phyloP scores from a whole-genome alignment of 2,797 vertebrate species.

The Sarcophilus harrisii region DNA sequence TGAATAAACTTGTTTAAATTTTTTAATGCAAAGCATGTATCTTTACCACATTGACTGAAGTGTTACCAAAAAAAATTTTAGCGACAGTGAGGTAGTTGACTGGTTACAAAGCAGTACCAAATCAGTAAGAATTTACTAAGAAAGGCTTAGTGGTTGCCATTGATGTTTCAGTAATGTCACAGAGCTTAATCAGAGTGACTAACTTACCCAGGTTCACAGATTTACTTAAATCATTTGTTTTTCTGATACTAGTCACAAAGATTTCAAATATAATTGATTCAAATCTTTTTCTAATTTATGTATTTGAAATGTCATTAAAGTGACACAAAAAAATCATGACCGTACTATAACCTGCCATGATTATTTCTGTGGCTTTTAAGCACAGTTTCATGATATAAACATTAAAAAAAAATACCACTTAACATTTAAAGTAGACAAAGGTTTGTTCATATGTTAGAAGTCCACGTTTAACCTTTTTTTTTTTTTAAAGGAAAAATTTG shows the following conservation, averaged over 20 bases:
- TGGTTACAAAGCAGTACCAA: conserved; percentile 67
- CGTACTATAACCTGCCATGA: conserved; percentile 58
- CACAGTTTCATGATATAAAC: conserved; percentile 74
- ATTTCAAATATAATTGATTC: conserved; percentile 56
- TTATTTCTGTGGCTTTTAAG: conserved; percentile 70
- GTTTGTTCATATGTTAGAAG: not conserved
- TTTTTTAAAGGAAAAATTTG: not conserved
- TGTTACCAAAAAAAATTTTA: conserved; percentile 67
- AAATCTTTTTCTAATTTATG: conserved; percentile 53
- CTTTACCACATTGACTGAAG: conserved; percentile 70
- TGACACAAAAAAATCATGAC: conserved; percentile 56
- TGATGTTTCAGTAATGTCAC: conserved; percentile 66
- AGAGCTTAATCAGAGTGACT: conserved; percentile 61
- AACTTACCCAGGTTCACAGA: conserved; percentile 49
- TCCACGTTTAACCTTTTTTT: conserved; percentile 20
- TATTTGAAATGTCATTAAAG: conserved; percentile 57
- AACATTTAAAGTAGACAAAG: conserved; percentile 62
- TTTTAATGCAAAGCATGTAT: conserved; percentile 73
- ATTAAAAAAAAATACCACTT: conserved; percentile 48
- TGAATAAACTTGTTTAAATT: conserved; percentile 84
- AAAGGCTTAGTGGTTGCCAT: conserved; percentile 60
- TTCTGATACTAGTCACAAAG: conserved; percentile 46
- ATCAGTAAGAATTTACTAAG: conserved; percentile 70
- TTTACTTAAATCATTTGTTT: conserved; percentile 60
- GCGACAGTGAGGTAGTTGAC: conserved; percentile 31